Evolutionary conservation across 1,140 invertebrate species (phyloP).

Genomic region (Neodiprion pinetum): DNA sequence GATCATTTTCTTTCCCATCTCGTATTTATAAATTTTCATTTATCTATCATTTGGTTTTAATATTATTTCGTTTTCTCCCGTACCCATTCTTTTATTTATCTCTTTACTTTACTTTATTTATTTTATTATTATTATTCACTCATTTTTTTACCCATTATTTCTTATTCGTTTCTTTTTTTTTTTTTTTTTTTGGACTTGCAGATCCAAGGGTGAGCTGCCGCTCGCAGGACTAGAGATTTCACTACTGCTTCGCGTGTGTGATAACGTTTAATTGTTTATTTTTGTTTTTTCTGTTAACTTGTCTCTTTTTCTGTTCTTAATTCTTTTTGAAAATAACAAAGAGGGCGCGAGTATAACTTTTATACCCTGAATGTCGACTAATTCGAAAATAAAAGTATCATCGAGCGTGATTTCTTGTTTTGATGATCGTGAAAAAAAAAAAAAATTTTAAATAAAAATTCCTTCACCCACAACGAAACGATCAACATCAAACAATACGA

Average conservation of each 20-base stretch:
- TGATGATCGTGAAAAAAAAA: neutral
- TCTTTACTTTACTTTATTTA: slow-evolving; percentile 16
- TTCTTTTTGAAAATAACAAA: slow-evolving; percentile 27
- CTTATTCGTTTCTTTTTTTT: slow-evolving; percentile 29
- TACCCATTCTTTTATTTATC: slow-evolving; percentile 19
- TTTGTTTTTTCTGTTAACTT: neutral
- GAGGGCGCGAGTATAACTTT: slow-evolving; percentile 22
- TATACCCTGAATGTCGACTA: neutral
- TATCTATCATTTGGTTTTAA: slow-evolving; percentile 32
- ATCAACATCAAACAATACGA: neutral
- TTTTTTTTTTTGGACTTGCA: slow-evolving; percentile 54
- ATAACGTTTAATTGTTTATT: slow-evolving; percentile 35
- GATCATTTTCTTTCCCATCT: neutral
- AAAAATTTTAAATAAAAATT: neutral
- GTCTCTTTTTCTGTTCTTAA: slow-evolving; percentile 21
- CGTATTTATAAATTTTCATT: slow-evolving; percentile 32
- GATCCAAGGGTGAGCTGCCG: slow-evolving; percentile 46
- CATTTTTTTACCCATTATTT: slow-evolving; percentile 34
- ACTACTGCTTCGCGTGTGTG: slow-evolving; percentile 58
- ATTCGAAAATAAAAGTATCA: neutral
- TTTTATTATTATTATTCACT: slow-evolving; percentile 18
- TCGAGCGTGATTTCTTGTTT: too few species aligned
- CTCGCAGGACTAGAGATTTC: slow-evolving; percentile 63
- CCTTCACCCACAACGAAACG: neutral
- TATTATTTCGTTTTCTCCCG: slow-evolving; percentile 20